Conservation (phyloP, 2,888 invertebrate genomes). For the Nomada ferruginata region DNA sequence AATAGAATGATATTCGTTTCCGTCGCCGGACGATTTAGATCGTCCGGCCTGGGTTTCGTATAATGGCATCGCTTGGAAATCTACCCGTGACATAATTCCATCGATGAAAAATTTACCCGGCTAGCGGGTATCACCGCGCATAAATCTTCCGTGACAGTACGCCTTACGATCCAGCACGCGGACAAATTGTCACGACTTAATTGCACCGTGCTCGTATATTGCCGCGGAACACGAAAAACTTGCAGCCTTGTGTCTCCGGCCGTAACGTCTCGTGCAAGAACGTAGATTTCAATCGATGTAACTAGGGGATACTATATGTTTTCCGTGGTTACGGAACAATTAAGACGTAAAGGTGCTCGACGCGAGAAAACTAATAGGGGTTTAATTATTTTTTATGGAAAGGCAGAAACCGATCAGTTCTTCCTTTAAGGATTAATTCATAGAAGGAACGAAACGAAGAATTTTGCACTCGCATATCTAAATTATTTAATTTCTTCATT, state of each 20-base stretch:
- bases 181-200: constrained; percentile 38
- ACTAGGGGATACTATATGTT: background rate
- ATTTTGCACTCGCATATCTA: no score
- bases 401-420: background rate
- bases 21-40: constrained; percentile 15
- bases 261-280: constrained; percentile 12
- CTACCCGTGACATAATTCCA: constrained; percentile 1
- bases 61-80: background rate
- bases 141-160: constrained; percentile 36
- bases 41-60: constrained; percentile 6
- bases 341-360: background rate
- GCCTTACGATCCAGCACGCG: constrained; percentile 3
- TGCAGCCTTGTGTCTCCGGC: constrained; percentile 17
- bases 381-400: no score
- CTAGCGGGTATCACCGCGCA: constrained; percentile 4
- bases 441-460: no score
- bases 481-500: background rate
- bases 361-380: background rate
- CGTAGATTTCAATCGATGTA: constrained; percentile 29
- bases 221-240: constrained; percentile 30
- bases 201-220: constrained; percentile 21
- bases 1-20: constrained; percentile 12
- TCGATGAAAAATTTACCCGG: constrained; percentile 25
- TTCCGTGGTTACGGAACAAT: constrained; percentile 24
- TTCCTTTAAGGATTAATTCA: no score